Evolutionary conservation across 2,888 invertebrate species (phyloP), one percentile per base, ranked within the genome.

Genomic region (Apodemia zela): DNA sequence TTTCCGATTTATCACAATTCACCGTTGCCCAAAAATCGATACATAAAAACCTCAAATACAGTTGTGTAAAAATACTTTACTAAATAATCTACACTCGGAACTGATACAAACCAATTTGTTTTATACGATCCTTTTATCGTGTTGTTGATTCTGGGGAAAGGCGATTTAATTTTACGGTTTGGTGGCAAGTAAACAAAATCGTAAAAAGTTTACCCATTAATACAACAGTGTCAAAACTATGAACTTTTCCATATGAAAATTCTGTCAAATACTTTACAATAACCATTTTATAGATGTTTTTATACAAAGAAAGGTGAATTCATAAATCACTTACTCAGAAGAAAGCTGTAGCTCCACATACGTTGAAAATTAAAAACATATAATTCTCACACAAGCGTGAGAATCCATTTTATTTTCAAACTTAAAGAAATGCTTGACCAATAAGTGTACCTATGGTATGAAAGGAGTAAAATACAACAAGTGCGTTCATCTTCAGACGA

Each of bases 401-500:
- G 17, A 45, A 42, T 42, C 17, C n/a, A 45, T 45, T 45, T 45
- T 45, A 45, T 45, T 45, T 45, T 45, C 45, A 45, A 45, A n/a
- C 45, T n/a, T 45, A 21, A 51, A 21, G 21, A 21, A 51, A 51
- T 8, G 51, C 51, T 51, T 51, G 51, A 51, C 51, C 21, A 51
- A 51, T 18, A 45, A 3, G 5, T 54, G 54, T 54, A 33, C 2
- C 10, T 29, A 21, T 54, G 25, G 54, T 18, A n/a, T 54, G 29
- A 51, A 59, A 54, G 62, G 42, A 45, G 63, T 42, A 59, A 57
- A 62, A 18, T 60, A 63, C 60, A 47, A 61, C 17, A 29, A n/a
- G 21, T 60, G 58, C 63, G 60, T 54, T 66, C 51, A 62, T 63
- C 62, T 65, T 64, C 49, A 69, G 65, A 66, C 15, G 54, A 54